Base-by-base conservation (phyloP, 2,888 invertebrate species). In the Syrphus vitripennis region DNA sequence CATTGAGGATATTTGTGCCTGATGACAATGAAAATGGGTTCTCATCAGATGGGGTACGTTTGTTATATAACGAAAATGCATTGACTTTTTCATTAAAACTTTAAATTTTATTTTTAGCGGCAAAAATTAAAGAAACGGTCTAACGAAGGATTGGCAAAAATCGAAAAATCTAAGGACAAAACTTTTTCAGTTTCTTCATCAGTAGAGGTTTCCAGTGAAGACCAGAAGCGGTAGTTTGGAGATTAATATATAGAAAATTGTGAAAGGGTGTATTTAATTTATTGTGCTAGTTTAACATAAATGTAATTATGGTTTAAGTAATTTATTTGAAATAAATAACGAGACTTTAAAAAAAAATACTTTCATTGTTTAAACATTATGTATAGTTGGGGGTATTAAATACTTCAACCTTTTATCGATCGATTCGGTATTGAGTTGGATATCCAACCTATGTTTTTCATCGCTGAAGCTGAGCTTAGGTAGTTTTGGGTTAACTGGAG, bases 1-100 rank as follows among this genome's bases (percentile, higher is more conserved):
- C 91, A 29, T 84, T 94, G 61, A 91, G 93, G 83, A 94, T 94
- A 82, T 93, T 93, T 88, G 93, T 93, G 14, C 93, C 93, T 0
- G 93, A 93, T 53, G 92, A 67, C 5, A 50, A 92, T 16, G 93
- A 93, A 31, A 75, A 84, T n/a, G 59, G 76, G 4, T 42, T 87
- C 3, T 89, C 72, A 65, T 29, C 86, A 19, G 76, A 80, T 42
- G 84, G 80, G 67, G 88, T 87, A 74, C 65, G 65, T 87, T 87
- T 82, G 71, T 50, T 48, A 3, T 19, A 57, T 10, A 21, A 40
- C n/a, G n/a, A n/a, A n/a, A n/a, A 26, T 34, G 29, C 29, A 26
- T 50, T 24, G 4, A 2, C 12, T 7, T 6, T 12, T 31, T 48
- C 12, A 14, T 31, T 16, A 74, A 42, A n/a, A 34, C 53, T 50